A percentile compares a stretch with the other conserved stretches of the same genome.
These are phyloP conservation scores for Agrochola lota DNA, from an alignment of 2,888 invertebrate species.

Conservation along the genomic window DNA sequence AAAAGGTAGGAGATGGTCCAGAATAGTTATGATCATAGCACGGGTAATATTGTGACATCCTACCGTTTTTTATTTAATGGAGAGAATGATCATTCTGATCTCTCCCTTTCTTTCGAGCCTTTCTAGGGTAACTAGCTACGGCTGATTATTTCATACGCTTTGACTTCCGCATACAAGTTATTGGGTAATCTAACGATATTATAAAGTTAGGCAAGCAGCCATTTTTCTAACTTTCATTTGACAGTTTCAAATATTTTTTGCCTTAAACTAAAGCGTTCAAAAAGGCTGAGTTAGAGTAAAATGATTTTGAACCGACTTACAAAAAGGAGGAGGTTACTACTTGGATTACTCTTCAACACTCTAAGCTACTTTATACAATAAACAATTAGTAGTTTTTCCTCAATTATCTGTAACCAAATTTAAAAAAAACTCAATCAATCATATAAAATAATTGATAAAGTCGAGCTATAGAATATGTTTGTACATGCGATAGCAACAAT, in stretches of 20 bases:
- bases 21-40: no score
- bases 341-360: not conserved
- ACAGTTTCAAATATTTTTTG: not conserved
- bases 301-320: not conserved
- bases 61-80: no score
- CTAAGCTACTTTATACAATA: not conserved
- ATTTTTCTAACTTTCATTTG: slow-evolving; percentile 3
- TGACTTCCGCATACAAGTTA: slow-evolving; percentile 12
- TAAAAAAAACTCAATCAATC: slow-evolving; percentile 8
- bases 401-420: not conserved
- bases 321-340: not conserved
- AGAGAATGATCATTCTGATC: no score
- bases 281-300: not conserved
- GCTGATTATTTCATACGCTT: not conserved
- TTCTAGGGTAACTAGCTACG: not conserved
- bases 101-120: not conserved
- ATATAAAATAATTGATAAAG: slow-evolving; percentile 27
- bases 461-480: slow-evolving; percentile 8
- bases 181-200: slow-evolving; percentile 2
- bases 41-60: no score
- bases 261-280: not conserved
- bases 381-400: slow-evolving; percentile 7
- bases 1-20: no score
- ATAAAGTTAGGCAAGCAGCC: not conserved
- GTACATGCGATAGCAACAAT: slow-evolving; percentile 55